phyloP scores from a whole-genome alignment of 35 echinoderm and acorn worm genomes.

The Hemicentrotus pulcherrimus region DNA sequence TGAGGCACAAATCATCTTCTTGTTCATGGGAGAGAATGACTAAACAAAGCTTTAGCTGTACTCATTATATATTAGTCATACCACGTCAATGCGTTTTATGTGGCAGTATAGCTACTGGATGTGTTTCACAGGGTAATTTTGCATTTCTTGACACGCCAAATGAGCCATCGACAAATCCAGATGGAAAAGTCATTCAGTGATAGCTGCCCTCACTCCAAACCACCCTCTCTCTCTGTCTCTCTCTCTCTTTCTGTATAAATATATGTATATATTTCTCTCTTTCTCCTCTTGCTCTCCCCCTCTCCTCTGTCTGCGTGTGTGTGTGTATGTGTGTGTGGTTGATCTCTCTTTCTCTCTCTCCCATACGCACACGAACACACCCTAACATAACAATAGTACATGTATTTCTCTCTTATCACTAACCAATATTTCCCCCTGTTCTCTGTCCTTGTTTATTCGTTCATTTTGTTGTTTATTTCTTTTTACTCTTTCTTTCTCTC shows the following conservation, averaged over 20 bases:
- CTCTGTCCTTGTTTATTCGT: no score
- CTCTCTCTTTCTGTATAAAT: background rate
- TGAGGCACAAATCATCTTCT: background rate
- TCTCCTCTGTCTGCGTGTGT: background rate
- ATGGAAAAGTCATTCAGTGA: background rate
- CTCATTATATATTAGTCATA: constrained; percentile 4
- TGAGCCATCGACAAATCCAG: background rate
- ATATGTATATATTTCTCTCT: background rate
- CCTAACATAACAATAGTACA: no score
- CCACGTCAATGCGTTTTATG: background rate
- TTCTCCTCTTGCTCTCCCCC: background rate
- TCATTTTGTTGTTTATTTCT: no score
- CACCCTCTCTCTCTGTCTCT: background rate
- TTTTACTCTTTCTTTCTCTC: no score
- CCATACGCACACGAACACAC: no score
- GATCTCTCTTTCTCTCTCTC: no score
- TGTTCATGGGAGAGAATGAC: background rate
- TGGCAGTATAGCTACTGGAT: background rate
- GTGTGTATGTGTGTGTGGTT: no score
- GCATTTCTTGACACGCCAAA: constrained; percentile 9
- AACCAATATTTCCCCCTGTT: no score
- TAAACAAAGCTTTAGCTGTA: background rate
- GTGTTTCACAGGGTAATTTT: background rate
- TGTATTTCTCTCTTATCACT: no score
- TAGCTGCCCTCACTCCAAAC: background rate